These are phyloP conservation scores for Hyphantria cunea DNA, from an alignment of 1,140 invertebrate genomes.

Conservation along the genomic window DNA sequence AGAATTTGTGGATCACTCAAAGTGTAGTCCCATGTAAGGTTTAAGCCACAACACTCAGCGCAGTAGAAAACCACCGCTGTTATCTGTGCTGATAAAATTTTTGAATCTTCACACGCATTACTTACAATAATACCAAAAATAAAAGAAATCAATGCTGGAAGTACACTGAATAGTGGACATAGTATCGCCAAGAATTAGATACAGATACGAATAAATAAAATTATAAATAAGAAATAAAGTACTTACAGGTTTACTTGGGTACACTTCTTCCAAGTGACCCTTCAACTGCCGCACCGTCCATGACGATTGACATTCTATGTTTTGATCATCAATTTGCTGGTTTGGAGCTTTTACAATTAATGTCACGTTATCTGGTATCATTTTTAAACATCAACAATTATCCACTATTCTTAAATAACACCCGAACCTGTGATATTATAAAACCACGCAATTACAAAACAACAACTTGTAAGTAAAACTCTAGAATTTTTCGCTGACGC, in stretches of 20 bases:
- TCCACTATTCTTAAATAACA: slow-evolving; percentile 60
- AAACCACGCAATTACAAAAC: slow-evolving; percentile 4
- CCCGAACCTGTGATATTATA: slow-evolving; percentile 17
- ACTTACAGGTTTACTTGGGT: slow-evolving; percentile 94
- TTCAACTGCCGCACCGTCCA: slow-evolving; percentile 95
- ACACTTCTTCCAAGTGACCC: slow-evolving; percentile 90
- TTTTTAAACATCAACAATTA: slow-evolving; percentile 58
- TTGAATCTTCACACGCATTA: too few relatives aligned
- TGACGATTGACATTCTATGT: slow-evolving; percentile 89
- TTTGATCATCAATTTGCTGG: slow-evolving; percentile 94
- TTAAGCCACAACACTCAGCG: too few relatives aligned
- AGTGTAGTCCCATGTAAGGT: too few relatives aligned
- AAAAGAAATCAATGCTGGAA: too few relatives aligned
- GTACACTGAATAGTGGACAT: too few relatives aligned
- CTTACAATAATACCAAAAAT: too few relatives aligned
- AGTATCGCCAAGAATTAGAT: too few relatives aligned
- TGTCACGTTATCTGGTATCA: slow-evolving; percentile 83
- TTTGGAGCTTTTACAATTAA: slow-evolving; percentile 94
- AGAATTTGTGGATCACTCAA: too few relatives aligned
- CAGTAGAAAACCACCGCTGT: too few relatives aligned
- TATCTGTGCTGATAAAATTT: too few relatives aligned
- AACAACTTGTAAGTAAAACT: slow-evolving; percentile 5
- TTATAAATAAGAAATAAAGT: not conserved
- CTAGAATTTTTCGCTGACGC: slow-evolving; percentile 36
- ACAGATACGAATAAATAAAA: too few relatives aligned